Base-by-base conservation (phyloP, 2,888 invertebrate genomes). In the Synanthedon andrenaeformis region DNA sequence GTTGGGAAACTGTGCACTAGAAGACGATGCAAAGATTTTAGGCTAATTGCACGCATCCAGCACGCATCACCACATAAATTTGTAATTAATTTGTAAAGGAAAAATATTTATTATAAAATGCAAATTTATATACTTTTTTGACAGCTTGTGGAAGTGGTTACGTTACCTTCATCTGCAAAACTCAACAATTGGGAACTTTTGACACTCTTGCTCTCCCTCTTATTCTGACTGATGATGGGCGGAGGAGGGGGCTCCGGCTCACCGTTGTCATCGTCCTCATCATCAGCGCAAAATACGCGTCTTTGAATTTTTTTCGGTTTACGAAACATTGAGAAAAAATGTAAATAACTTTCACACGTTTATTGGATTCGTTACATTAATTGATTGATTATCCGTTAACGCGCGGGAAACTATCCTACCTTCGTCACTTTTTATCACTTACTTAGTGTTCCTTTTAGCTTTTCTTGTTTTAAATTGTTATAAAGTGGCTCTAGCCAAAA, bases 221-320 rank as follows among this genome's bases (percentile, higher is more conserved):
- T 82, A 68, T 89, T 81, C 64, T 82, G 86, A 59, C 85, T 87
- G 54, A 82, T 76, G 51, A 88, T 90, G 56, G 84, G 86, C 61
- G 89, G 89, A 50, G 88, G 90, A 56, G 84, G 86, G 61, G 89
- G 89, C 51, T 84, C 79, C 57, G 85, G 82, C 64, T 82, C 80
- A 23, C 82, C 81, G 12, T 76, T 79, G 42, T 87, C 85, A 58
- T 91, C 91, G 51, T 92, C 92, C 51, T 91, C 92, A 64, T 92
- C 92, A 61, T 92, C 91, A 57, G 91, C 91, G 69, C 91, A 91
- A 79, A 93, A 93, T 56, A 92, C 91, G 54, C 94, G 90, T 59
- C 93, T 88, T 70, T 94, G 93, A 63, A 96, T 94, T 74, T 92
- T 92, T 72, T 96, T 93, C 0, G 96, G 96, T 83, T 96, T 96